Evolutionary conservation across 2,888 invertebrate genomes (phyloP).

Genomic region (Clitarchus hookeri): DNA sequence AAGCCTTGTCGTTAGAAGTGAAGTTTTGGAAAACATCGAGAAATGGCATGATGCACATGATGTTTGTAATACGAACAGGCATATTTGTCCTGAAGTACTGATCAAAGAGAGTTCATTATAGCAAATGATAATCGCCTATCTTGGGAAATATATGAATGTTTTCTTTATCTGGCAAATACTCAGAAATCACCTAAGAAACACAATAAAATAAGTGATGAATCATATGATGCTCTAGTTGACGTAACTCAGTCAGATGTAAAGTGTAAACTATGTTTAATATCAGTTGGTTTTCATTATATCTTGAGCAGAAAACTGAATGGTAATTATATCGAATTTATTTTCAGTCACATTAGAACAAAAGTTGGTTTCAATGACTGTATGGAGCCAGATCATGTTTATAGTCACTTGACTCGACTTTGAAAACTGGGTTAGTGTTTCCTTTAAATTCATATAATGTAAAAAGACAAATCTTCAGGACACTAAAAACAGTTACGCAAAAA

Average conservation of each 20-base stretch:
- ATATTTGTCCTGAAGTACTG: background rate
- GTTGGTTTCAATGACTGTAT: background rate
- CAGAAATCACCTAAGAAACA: background rate
- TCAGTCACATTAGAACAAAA: background rate
- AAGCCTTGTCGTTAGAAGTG: too few relatives aligned
- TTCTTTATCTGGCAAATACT: background rate
- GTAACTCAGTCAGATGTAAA: background rate
- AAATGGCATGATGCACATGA: too few relatives aligned
- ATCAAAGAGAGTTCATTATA: background rate
- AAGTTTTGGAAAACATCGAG: too few relatives aligned
- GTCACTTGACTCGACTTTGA: background rate
- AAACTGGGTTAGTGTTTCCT: background rate
- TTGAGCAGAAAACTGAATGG: background rate
- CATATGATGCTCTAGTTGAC: background rate
- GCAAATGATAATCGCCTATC: background rate
- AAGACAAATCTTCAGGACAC: background rate
- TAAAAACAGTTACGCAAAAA: background rate
- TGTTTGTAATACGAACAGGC: background rate
- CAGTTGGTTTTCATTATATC: background rate
- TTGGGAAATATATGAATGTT: background rate
- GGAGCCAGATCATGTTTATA: background rate
- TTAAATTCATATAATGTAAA: background rate
- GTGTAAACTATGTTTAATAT: too few relatives aligned
- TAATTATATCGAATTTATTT: background rate
- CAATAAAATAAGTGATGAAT: background rate